phyloP scores from a whole-genome alignment of 2,113 vertebrate genomes.

The Onychostruthus taczanowskii region DNA sequence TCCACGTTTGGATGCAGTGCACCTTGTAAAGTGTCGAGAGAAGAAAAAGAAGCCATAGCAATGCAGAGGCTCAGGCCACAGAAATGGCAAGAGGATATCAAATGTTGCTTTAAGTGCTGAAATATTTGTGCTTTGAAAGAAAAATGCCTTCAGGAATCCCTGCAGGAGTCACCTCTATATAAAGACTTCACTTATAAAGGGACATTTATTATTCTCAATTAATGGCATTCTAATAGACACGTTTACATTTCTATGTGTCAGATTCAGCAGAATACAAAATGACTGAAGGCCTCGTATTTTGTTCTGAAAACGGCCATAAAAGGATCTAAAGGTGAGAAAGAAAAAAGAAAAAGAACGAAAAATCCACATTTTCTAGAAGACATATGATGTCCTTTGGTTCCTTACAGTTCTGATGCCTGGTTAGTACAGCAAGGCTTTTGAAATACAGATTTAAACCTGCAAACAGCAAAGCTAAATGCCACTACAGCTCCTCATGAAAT shows the following conservation, averaged over 20 bases:
- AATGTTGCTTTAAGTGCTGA: conserved; percentile 50
- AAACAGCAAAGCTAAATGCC: background rate
- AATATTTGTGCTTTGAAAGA: conserved; percentile 55
- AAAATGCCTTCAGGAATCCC: conserved; percentile 53
- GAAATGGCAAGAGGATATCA: background rate
- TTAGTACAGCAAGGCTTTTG: background rate
- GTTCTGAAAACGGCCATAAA: conserved; percentile 4
- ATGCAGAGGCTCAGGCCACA: background rate
- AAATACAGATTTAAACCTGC: conserved; percentile 24
- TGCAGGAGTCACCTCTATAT: conserved; percentile 47
- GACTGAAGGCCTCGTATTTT: background rate
- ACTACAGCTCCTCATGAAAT: conserved; percentile 2
- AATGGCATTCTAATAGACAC: conserved; percentile 45
- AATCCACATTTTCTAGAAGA: background rate
- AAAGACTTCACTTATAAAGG: conserved; percentile 46
- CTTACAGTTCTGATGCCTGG: background rate
- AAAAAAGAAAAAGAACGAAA: background rate
- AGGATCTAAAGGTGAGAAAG: background rate
- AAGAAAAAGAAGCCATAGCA: background rate
- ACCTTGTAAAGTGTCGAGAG: background rate
- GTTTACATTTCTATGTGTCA: conserved; percentile 50
- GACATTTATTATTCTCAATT: conserved; percentile 60
- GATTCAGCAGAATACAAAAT: conserved; percentile 21
- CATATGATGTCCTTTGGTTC: background rate
- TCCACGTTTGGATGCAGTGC: background rate